Conservation (phyloP, 1,140 invertebrate species). For the Trichonephila clavipes region DNA sequence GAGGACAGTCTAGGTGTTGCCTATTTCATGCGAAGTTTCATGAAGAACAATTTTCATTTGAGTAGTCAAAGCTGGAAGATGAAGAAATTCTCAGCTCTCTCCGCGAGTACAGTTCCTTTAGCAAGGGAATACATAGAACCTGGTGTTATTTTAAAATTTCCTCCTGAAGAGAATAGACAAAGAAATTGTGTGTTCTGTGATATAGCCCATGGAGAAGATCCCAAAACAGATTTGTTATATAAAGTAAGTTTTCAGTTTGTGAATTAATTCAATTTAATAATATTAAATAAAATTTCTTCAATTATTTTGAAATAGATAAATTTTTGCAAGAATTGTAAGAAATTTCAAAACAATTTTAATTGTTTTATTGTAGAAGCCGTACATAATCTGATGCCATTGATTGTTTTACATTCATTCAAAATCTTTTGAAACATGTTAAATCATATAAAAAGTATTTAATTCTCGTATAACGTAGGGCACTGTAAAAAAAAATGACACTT, state of each 20-base stretch:
- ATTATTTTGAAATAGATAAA: neutral
- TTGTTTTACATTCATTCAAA: no score
- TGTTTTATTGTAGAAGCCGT: no score
- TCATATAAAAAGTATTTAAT: no score
- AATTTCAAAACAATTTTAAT: no score
- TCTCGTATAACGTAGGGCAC: no score
- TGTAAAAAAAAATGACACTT: no score
- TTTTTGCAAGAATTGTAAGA: no score
- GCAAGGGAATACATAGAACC: neutral
- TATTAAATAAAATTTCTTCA: neutral
- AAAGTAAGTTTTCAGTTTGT: slow-evolving; percentile 36
- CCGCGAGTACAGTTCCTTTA: neutral
- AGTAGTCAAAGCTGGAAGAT: neutral
- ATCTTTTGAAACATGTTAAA: no score
- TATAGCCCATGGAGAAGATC: slow-evolving; percentile 71
- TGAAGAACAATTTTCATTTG: no score
- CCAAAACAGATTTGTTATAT: slow-evolving; percentile 53
- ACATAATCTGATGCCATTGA: no score
- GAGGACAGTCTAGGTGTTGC: neutral
- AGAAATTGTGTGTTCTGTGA: slow-evolving; percentile 70
- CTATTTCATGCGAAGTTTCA: neutral
- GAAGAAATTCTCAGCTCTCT: neutral
- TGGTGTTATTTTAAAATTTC: neutral
- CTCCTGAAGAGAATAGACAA: neutral
- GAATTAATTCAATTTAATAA: neutral